A percentile compares a stretch with the other conserved stretches of the same genome.
Conservation (phyloP, 2,888 invertebrate genomes). For the Ophion costatus region DNA sequence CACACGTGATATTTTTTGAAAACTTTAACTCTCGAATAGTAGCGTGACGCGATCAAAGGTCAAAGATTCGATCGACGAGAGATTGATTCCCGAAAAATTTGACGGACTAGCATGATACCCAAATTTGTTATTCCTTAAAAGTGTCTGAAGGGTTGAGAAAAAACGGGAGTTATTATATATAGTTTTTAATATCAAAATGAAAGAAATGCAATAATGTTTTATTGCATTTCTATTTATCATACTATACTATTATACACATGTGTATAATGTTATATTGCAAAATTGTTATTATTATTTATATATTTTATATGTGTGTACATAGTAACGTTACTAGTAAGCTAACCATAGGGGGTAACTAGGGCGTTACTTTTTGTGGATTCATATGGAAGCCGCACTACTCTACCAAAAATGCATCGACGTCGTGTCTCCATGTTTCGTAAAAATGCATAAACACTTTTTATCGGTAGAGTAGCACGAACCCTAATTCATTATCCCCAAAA, state of each 20-base stretch:
- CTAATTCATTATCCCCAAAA: neutral
- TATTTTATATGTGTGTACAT: neutral
- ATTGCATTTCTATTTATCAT: neutral
- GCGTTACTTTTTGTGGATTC: neutral
- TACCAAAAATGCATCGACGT: too few relatives aligned
- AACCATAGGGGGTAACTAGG: neutral
- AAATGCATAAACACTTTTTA: neutral
- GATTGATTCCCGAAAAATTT: neutral
- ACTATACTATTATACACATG: neutral
- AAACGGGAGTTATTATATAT: neutral
- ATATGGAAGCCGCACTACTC: too few relatives aligned
- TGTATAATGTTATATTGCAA: neutral
- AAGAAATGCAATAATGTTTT: neutral
- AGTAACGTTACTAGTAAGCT: neutral
- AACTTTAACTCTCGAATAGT: constrained; percentile 50
- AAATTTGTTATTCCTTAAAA: neutral
- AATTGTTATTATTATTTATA: neutral
- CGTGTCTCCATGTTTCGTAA: too few relatives aligned
- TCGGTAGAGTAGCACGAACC: neutral
- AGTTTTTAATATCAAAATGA: neutral
- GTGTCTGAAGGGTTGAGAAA: neutral
- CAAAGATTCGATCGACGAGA: neutral
- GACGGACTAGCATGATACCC: neutral
- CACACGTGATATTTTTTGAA: constrained; percentile 65
- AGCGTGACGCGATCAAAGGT: constrained; percentile 39